A percentile compares a stretch with the other conserved stretches of the same genome.
phyloP scores from a whole-genome alignment of 2,888 invertebrate genomes.

The Patella ulyssiponensis region DNA sequence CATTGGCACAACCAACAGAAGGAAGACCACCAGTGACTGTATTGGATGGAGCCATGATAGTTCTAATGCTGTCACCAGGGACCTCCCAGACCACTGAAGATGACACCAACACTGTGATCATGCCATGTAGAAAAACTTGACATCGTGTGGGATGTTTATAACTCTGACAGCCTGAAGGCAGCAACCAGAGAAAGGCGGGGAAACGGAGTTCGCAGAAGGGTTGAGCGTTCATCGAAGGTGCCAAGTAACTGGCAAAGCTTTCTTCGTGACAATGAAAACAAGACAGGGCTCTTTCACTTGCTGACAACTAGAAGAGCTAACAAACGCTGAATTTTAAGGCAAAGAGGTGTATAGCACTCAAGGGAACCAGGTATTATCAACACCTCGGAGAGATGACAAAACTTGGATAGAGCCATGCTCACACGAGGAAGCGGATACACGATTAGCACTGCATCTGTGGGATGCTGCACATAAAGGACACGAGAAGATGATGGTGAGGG shows the following conservation, averaged over 20 bases:
- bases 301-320: constrained; percentile 21
- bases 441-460: background rate
- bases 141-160: constrained; percentile 39
- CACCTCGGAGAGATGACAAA: too few relatives aligned
- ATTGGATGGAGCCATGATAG: constrained; percentile 40
- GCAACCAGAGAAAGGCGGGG: constrained; percentile 38
- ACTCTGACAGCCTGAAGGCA: constrained; percentile 36
- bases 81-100: constrained; percentile 36
- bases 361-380: too few relatives aligned
- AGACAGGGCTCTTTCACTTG: constrained; percentile 36
- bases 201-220: constrained; percentile 34
- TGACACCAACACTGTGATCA: constrained; percentile 31
- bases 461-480: background rate
- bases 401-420: too few relatives aligned
- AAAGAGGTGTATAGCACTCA: too few relatives aligned
- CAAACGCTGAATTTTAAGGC: background rate
- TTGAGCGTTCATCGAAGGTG: constrained; percentile 20
- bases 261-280: constrained; percentile 37
- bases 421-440: too few relatives aligned
- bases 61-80: constrained; percentile 29
- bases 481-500: background rate
- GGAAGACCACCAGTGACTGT: constrained; percentile 24
- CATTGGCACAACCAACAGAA: background rate
- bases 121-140: constrained; percentile 36
- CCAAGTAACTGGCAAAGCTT: constrained; percentile 34